Evolutionary conservation across 2,888 invertebrate genomes (phyloP).

Genomic region (Pedicia rivosa): DNA sequence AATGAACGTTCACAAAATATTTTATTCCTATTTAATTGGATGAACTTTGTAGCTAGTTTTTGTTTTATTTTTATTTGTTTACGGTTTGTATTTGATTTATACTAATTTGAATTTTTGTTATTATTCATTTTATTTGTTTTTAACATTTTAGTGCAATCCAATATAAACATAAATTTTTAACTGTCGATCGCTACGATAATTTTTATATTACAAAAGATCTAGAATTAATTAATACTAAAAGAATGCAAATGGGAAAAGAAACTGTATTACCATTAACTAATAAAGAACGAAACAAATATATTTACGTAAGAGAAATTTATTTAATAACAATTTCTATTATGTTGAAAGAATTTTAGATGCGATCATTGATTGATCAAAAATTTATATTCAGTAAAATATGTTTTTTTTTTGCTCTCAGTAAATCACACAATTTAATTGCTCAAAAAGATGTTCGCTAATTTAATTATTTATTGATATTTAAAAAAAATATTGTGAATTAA

Average conservation of each 20-base stretch:
- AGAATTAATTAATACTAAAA: conserved; percentile 41
- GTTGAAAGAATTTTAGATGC: conserved; percentile 3
- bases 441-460: too few relatives aligned
- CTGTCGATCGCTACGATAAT: conserved; percentile 54
- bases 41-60: conserved; percentile 36
- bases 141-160: conserved; percentile 47
- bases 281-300: conserved; percentile 45
- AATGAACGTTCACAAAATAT: conserved; percentile 32
- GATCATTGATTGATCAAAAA: too few relatives aligned
- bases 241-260: conserved; percentile 40
- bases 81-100: conserved; percentile 28
- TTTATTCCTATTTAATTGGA: conserved; percentile 35
- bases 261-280: conserved; percentile 50
- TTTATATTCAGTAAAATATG: too few relatives aligned
- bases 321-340: conserved; percentile 1
- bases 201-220: conserved; percentile 50
- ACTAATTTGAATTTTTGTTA: background rate
- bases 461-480: too few relatives aligned
- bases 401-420: too few relatives aligned
- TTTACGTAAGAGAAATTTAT: conserved; percentile 32
- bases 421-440: too few relatives aligned
- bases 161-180: conserved; percentile 55
- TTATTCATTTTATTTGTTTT: conserved; percentile 1
- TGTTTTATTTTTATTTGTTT: conserved; percentile 39
- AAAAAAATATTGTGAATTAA: too few relatives aligned